Base-by-base conservation (phyloP, 2,113 vertebrate genomes). In the Anser cygnoides region DNA sequence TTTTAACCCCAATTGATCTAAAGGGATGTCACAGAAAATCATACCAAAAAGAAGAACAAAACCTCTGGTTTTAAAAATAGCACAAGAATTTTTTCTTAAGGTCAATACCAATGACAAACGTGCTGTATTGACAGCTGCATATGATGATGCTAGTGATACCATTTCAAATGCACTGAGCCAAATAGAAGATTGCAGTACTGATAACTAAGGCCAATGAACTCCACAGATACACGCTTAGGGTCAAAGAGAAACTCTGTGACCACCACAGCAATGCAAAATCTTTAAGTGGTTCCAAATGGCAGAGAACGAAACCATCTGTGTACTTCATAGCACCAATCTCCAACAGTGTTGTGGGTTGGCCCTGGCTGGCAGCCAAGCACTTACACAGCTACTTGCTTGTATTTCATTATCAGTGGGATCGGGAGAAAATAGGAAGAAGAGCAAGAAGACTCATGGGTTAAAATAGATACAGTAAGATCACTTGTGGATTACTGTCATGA, bases 1-100 rank as follows among this genome's bases (percentile, higher is more conserved):
- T 93, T 96, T 95, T 91, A 95, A 73, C 68, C 4, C 11, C 71
- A n/a, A 77, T 87, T 87, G 80, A 77, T 92, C 28, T 71, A 71
- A 91, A 90, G 39, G 13, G 11, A 19, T 74, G 13, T 19, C 22
- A 70, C 49, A 73, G n/a, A 54, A 87, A 95, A 75, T 29, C 29
- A 5, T n/a, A 81, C 28, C 33, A 80, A 89, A 90, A 84, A 43
- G 15, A 82, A 82, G 19, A 70, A 61, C 26, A 72, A 46, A 74
- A 84, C 46, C 29, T 49, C 54, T 1, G 4, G 22, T 26, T 86
- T 92, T 43, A 86, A 57, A 90, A 76, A 15, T 35, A 88, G 23
- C 37, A 16, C 20, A 70, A 8, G 4, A 29, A 20, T 89, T 89
- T 93, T 78, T 21, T 67, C 13, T 50, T 87, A 74, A 31, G 5